phyloP scores from a whole-genome alignment of 2,113 vertebrate species.

The Grallaria varia region DNA sequence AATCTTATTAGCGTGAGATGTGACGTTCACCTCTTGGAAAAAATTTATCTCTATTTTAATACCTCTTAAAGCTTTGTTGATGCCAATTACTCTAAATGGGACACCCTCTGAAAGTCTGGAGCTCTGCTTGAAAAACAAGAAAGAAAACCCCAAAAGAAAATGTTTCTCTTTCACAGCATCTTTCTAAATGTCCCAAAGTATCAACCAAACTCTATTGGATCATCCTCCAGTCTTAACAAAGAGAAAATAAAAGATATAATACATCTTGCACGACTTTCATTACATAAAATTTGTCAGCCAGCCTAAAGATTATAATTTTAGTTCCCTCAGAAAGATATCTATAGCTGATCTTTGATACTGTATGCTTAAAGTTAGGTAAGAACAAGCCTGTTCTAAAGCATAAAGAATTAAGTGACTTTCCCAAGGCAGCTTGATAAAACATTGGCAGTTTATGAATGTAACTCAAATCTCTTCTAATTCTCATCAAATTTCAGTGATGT shows the following conservation, averaged over 20 bases:
- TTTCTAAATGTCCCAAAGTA: not conserved
- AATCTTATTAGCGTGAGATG: not conserved
- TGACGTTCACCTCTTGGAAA: not conserved
- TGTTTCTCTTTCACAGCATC: not conserved
- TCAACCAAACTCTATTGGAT: not conserved
- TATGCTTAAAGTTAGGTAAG: not conserved
- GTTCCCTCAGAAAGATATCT: not conserved
- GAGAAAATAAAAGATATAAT: not conserved
- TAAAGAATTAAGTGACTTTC: not conserved
- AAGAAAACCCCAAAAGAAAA: not conserved
- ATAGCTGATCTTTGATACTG: not conserved
- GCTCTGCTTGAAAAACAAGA: not conserved
- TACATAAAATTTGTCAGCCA: not conserved
- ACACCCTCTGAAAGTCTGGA: not conserved
- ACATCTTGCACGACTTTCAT: not conserved
- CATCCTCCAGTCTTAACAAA: not conserved
- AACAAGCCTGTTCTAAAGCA: not conserved
- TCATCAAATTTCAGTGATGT: not conserved
- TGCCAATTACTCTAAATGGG: not conserved
- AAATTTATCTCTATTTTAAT: not conserved
- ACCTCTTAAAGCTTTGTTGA: not conserved
- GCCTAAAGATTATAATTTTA: not conserved
- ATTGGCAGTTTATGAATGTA: not conserved
- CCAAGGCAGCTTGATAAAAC: not conserved
- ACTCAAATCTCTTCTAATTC: not conserved